Base-by-base conservation (phyloP, 1,140 invertebrate species). In the Galleria mellonella region DNA sequence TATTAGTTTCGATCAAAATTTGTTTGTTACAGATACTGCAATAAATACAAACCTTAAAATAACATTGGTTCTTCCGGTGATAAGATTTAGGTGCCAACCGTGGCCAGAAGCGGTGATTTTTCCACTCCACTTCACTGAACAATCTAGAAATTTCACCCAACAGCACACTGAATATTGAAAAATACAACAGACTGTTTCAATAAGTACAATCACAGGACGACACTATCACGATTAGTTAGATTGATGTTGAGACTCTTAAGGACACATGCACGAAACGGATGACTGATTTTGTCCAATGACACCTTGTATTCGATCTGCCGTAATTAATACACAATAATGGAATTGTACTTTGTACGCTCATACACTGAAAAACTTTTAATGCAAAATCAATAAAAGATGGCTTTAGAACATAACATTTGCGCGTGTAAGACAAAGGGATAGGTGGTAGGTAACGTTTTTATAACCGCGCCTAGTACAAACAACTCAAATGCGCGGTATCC, bases 11-110 rank as follows among this genome's bases (percentile, higher is more conserved):
- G 40, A 28, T 40, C n/a, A 31, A n/a, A 31, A 31, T 31, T 37
- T 31, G 31, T 47, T 46, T 35, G 33, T 27, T n/a, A 37, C 33
- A 38, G 42, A 28, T 48, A 14, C 29, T 40, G 41, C 33, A 43
- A 27, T 44, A 39, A 37, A 32, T 58, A 75, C 72, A 51, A 67
- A 83, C 78, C 75, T 83, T 77, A 75, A 64, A 74, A 83, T 70
- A 78, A 69, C 81, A 84, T 84, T 83, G 72, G 68, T 72, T 72
- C 62, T 73, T 71, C 65, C 64, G 64, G 62, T 69, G 61, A 46
- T 66, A 47, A 32, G 55, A 49, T 50, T 62, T 60, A 51, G 56
- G 51, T 71, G 62, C 61, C 63, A 67, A 73, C 59, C 56, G 51
- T 61, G 56, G 51, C 50, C 48, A 59, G 41, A 44, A 67, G 14